phyloP scores from a whole-genome alignment of 2,113 vertebrate genomes.

The Neoarius graeffei region DNA sequence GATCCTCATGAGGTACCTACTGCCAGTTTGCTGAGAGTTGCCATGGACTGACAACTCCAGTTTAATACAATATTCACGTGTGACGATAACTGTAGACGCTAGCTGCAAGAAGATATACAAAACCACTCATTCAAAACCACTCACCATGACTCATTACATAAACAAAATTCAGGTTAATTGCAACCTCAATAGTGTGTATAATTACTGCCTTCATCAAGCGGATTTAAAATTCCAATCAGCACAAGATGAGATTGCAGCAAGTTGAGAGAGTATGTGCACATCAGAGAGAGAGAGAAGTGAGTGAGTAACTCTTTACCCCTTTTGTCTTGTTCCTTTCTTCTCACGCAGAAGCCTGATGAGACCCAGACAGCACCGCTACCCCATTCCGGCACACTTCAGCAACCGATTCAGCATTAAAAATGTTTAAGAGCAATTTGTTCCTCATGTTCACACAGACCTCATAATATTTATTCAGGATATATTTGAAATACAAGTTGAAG shows the following conservation, averaged over 20 bases:
- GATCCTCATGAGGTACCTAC: neutral
- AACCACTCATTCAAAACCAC: neutral
- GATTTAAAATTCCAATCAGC: constrained; percentile 7
- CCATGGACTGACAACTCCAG: neutral
- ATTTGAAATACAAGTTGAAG: neutral
- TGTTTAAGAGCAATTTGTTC: neutral
- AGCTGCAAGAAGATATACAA: neutral
- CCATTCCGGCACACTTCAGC: neutral
- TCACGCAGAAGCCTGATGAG: neutral
- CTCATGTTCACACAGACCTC: neutral
- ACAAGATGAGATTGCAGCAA: neutral
- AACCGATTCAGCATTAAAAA: neutral
- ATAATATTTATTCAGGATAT: neutral
- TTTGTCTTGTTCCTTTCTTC: neutral
- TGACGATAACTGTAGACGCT: neutral
- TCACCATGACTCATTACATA: neutral
- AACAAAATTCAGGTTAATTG: constrained; percentile 58
- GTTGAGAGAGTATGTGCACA: neutral
- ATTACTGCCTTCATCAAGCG: constrained; percentile 53
- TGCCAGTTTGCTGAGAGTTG: too few relatives aligned
- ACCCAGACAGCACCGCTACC: neutral
- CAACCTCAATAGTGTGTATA: constrained; percentile 52
- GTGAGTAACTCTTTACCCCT: neutral
- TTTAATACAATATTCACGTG: neutral
- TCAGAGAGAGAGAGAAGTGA: too few relatives aligned